Percentiles rank a stretch among this genome's conserved stretches.
Conservation (phyloP, 2,888 invertebrate species). For the Eilema caniola region DNA sequence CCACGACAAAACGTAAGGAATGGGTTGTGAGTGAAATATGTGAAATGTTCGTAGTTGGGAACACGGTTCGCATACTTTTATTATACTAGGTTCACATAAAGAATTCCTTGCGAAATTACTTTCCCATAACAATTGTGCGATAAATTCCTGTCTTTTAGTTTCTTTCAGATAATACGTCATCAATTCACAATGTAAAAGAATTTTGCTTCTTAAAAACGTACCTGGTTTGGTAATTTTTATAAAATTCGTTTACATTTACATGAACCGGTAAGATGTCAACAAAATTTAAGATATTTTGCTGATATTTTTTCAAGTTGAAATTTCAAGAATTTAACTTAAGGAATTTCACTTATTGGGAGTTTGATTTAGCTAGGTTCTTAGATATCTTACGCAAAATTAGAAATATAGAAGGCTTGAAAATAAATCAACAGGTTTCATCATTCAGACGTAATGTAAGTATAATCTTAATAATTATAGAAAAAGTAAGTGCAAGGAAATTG, state of each 20-base stretch:
- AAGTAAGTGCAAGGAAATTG: not conserved
- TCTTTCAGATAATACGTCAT: not conserved
- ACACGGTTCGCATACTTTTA: constrained; percentile 22
- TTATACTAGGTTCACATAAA: constrained; percentile 4
- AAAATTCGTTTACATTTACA: not conserved
- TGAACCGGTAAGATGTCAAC: no score
- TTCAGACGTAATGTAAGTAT: no score
- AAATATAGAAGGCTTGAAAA: no score
- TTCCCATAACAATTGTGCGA: constrained; percentile 10
- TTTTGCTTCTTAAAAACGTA: no score
- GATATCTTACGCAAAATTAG: no score
- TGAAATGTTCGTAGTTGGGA: constrained; percentile 27
- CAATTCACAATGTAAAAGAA: not conserved
- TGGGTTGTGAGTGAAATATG: constrained; percentile 38
- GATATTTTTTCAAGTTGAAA: no score
- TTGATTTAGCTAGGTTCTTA: no score
- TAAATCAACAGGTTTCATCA: no score
- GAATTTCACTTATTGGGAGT: no score
- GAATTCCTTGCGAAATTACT: constrained; percentile 11
- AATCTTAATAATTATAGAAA: not conserved
- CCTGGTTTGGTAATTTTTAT: not conserved
- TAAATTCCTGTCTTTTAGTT: not conserved
- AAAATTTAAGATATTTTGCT: no score
- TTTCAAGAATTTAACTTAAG: no score
- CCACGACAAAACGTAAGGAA: constrained; percentile 43